Conservation (phyloP, 2,113 vertebrate genomes). For the Aspidoscelis tigris region DNA sequence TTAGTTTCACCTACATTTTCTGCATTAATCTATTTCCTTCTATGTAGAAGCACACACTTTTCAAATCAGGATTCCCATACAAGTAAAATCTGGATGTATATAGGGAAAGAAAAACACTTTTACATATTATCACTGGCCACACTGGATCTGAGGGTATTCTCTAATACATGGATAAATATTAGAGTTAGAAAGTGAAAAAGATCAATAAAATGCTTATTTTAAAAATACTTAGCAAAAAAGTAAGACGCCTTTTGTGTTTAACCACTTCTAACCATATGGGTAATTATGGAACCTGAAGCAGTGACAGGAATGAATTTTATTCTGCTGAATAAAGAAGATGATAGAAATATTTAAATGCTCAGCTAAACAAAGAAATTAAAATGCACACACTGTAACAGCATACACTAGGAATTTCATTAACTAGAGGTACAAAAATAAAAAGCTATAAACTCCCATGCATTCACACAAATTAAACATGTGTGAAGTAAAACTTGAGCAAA, state of each 20-base stretch:
- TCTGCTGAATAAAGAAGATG: background rate
- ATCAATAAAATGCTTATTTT: background rate
- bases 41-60: background rate
- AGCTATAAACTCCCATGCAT: accelerated
- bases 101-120: slow-evolving; percentile 6
- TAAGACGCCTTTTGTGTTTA: too few species aligned
- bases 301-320: background rate
- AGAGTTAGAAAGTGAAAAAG: background rate
- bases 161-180: background rate
- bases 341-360: slow-evolving; percentile 25
- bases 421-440: background rate
- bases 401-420: slow-evolving; percentile 5
- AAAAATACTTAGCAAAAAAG: too few species aligned
- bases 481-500: accelerated
- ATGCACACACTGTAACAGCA: slow-evolving; percentile 40
- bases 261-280: background rate
- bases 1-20: slow-evolving; percentile 6
- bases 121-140: background rate
- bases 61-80: accelerated
- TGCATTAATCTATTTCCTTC: background rate
- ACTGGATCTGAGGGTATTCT: background rate
- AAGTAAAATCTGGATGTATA: background rate
- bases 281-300: background rate
- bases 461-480: accelerated
- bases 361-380: slow-evolving; percentile 34